A percentile compares a stretch with the other conserved stretches of the same genome.
Evolutionary conservation across 2,113 vertebrate genomes (phyloP).

Genomic region (Perca schrenkii): DNA sequence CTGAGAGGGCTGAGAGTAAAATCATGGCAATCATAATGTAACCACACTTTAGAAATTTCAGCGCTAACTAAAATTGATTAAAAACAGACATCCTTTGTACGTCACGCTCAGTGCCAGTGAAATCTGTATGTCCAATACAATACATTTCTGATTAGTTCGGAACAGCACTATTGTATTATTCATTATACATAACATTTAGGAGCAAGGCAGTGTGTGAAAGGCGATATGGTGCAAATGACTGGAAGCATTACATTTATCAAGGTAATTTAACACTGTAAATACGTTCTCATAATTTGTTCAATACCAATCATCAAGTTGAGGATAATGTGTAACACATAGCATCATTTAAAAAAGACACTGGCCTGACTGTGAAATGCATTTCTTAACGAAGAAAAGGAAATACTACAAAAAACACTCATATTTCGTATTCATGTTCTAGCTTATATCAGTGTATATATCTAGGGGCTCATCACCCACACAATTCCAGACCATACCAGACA

Average conservation of each 20-base stretch:
- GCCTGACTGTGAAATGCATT: slow-evolving; percentile 37
- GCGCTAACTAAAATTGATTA: not conserved
- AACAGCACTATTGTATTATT: slow-evolving; percentile 6
- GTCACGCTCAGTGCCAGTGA: not conserved
- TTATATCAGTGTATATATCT: slow-evolving; percentile 76
- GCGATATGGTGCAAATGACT: slow-evolving; percentile 39
- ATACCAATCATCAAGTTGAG: slow-evolving; percentile 16
- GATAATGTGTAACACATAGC: slow-evolving; percentile 3
- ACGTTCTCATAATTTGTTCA: slow-evolving; percentile 11
- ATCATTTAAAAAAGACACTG: slow-evolving; percentile 43
- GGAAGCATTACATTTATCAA: slow-evolving; percentile 53
- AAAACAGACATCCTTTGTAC: not conserved
- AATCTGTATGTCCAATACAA: slow-evolving; percentile 1
- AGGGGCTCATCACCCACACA: slow-evolving; percentile 49
- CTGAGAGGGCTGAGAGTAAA: not conserved
- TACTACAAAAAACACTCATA: slow-evolving; percentile 22
- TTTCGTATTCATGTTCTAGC: slow-evolving; percentile 67
- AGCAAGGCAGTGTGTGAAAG: slow-evolving; percentile 53
- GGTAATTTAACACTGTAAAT: slow-evolving; percentile 22
- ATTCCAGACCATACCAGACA: slow-evolving; percentile 61
- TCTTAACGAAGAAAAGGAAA: not conserved
- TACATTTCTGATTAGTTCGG: slow-evolving; percentile 14
- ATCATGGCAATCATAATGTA: slow-evolving; percentile 3
- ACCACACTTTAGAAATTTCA: not conserved
- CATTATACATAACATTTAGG: slow-evolving; percentile 26